These are phyloP conservation scores for Helleia helle DNA, from an alignment of 2,888 invertebrate species.

Conservation along the genomic window DNA sequence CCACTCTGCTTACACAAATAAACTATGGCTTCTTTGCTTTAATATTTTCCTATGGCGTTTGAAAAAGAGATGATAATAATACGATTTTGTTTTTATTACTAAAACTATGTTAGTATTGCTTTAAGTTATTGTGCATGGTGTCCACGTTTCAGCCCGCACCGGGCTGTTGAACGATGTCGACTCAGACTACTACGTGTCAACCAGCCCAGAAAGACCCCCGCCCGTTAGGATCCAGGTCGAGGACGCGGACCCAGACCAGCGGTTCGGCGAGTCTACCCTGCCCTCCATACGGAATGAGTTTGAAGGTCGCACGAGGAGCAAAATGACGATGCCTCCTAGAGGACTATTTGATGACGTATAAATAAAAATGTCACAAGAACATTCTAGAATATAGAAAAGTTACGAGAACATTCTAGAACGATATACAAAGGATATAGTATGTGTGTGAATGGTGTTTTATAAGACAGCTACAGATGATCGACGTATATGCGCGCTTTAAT, in stretches of 20 bases:
- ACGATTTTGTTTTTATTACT: too few species aligned
- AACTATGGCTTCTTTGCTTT: too few species aligned
- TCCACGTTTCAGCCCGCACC: slow-evolving; percentile 77
- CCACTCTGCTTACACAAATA: too few species aligned
- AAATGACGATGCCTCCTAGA: slow-evolving; percentile 80
- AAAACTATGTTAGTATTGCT: not conserved
- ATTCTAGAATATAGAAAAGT: too few species aligned
- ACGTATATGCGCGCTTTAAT: too few species aligned
- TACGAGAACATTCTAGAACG: too few species aligned
- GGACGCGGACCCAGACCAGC: slow-evolving; percentile 73
- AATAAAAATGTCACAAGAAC: too few species aligned
- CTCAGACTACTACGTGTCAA: slow-evolving; percentile 79
- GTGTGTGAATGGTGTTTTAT: too few species aligned
- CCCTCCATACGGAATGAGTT: slow-evolving; percentile 41
- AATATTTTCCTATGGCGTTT: too few species aligned
- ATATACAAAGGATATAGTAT: too few species aligned
- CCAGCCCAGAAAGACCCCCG: slow-evolving; percentile 44
- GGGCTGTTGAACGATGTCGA: slow-evolving; percentile 87
- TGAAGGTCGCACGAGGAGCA: slow-evolving; percentile 42
- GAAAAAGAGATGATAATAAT: too few species aligned
- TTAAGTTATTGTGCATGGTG: slow-evolving; percentile 63
- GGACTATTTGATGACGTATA: slow-evolving; percentile 90
- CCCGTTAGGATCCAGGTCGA: slow-evolving; percentile 45
- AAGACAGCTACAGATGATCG: too few species aligned
- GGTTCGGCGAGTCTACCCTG: slow-evolving; percentile 79